phyloP scores from a whole-genome alignment of 2,888 invertebrate genomes.

The Eilema caniola region DNA sequence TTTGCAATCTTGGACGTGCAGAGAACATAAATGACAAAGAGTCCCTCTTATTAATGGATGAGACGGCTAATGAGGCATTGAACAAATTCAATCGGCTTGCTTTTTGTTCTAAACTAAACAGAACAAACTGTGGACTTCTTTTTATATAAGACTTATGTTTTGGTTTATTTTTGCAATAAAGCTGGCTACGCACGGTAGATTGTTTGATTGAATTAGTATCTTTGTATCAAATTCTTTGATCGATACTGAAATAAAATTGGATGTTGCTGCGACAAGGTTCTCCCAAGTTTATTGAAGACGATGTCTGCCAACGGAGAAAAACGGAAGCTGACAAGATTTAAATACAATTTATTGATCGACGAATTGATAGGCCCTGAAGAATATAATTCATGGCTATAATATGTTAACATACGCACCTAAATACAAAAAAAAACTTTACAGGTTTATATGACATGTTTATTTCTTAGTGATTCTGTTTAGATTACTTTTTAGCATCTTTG shows the following conservation, averaged over 20 bases:
- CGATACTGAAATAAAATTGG: neutral
- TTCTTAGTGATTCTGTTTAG: too few relatives aligned
- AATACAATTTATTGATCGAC: neutral
- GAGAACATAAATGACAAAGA: conserved; percentile 43
- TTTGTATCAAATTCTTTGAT: neutral
- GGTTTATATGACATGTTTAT: neutral
- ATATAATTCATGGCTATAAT: neutral
- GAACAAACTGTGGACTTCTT: conserved; percentile 21
- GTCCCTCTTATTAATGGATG: conserved; percentile 38
- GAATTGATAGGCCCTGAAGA: neutral
- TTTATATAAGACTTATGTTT: conserved; percentile 23
- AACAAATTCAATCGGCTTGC: conserved; percentile 39
- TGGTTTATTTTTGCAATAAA: conserved; percentile 13
- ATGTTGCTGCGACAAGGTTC: neutral
- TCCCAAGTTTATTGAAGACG: neutral
- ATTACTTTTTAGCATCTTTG: too few relatives aligned
- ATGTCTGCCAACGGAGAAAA: neutral
- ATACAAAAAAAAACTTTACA: too few relatives aligned
- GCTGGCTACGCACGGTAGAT: neutral
- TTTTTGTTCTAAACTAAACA: conserved; percentile 26
- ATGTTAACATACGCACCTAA: too few relatives aligned
- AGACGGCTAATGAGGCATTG: conserved; percentile 48
- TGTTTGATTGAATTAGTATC: neutral
- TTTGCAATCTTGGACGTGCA: conserved; percentile 51
- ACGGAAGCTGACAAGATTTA: neutral